Conservation (phyloP, 2,888 invertebrate species). For the Drosophila melanosoma region DNA sequence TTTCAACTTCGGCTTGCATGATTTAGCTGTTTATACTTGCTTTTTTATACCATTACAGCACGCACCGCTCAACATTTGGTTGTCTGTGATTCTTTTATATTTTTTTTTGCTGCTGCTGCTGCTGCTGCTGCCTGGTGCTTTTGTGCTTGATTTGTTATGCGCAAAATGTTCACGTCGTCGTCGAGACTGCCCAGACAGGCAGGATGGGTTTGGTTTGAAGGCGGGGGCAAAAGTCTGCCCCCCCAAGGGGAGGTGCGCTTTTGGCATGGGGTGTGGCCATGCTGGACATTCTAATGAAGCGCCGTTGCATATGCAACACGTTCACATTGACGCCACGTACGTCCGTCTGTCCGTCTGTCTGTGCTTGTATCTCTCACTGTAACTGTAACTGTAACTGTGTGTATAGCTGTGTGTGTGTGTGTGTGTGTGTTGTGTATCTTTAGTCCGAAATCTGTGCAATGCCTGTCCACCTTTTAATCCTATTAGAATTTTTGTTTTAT, state of each 20-base stretch:
- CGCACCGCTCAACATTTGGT: constrained; percentile 75
- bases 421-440: constrained; percentile 19
- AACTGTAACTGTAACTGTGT: constrained; percentile 12
- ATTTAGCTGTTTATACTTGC: neutral
- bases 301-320: constrained; percentile 78
- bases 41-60: constrained; percentile 69
- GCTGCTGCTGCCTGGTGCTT: constrained; percentile 33
- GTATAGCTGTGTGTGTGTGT: constrained; percentile 4
- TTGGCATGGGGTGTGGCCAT: constrained; percentile 60
- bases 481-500: constrained; percentile 79
- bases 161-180: constrained; percentile 79
- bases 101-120: constrained; percentile 32
- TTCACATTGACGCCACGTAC: constrained; percentile 68
- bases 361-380: constrained; percentile 17
- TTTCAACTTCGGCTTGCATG: neutral
- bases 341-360: constrained; percentile 28
- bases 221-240: neutral
- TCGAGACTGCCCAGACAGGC: constrained; percentile 71
- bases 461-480: constrained; percentile 74
- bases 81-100: constrained; percentile 70
- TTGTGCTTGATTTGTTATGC: constrained; percentile 82
- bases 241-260: constrained; percentile 1
- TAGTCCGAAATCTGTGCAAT: constrained; percentile 63
- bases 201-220: neutral
- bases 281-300: constrained; percentile 81